These are phyloP conservation scores for Spodoptera picta DNA, from an alignment of 2,888 invertebrate genomes.

Conservation along the genomic window DNA sequence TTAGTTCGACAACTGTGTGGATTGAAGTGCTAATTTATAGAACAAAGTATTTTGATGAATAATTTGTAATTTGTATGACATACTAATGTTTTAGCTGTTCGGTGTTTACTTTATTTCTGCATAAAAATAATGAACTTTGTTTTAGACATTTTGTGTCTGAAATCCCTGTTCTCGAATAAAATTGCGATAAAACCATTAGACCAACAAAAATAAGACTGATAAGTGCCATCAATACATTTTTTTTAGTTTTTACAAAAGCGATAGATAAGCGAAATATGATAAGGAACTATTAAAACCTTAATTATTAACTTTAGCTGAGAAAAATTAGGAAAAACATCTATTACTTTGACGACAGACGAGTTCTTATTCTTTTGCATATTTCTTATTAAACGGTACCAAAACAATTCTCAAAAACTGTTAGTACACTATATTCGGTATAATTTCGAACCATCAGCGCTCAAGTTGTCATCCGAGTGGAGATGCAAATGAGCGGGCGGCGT, in stretches of 20 bases:
- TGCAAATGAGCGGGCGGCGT: constrained; percentile 77
- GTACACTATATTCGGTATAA: constrained; percentile 37
- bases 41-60: constrained; percentile 3
- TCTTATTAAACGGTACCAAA: not conserved
- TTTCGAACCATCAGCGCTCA: constrained; percentile 53
- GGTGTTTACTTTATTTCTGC: not conserved
- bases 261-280: no score
- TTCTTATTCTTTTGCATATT: not conserved
- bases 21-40: constrained; percentile 4
- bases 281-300: no score
- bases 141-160: no score
- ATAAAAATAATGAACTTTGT: no score
- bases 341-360: no score
- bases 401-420: constrained; percentile 8
- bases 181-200: no score
- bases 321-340: no score
- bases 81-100: not conserved
- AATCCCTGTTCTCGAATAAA: no score
- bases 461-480: constrained; percentile 69
- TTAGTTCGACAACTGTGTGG: constrained; percentile 19
- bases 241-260: no score
- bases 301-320: no score
- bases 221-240: no score
- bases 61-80: not conserved
- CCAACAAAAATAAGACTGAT: no score